phyloP scores from a whole-genome alignment of 2,113 vertebrate genomes.

The Stegastes partitus region DNA sequence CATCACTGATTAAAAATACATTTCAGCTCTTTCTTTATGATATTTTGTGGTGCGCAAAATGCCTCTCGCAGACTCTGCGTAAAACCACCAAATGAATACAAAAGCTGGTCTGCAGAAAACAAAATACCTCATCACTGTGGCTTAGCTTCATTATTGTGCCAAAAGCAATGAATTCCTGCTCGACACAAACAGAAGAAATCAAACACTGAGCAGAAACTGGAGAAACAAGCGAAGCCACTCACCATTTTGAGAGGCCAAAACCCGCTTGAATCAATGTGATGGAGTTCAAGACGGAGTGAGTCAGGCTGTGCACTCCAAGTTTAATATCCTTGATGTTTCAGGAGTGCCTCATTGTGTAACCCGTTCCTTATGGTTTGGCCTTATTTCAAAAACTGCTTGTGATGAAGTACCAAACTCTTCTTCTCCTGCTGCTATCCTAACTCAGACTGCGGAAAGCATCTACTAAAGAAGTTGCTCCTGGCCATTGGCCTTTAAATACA shows the following conservation, averaged over 20 bases:
- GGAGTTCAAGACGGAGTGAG: conserved; percentile 26
- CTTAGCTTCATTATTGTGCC: conserved; percentile 27
- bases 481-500: conserved; percentile 44
- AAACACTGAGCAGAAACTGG: conserved; percentile 23
- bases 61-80: conserved; percentile 48
- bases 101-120: conserved; percentile 54
- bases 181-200: conserved; percentile 39
- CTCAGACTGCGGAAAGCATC: conserved; percentile 7
- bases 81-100: conserved; percentile 69
- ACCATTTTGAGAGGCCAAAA: conserved; percentile 56
- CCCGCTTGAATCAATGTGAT: conserved; percentile 27
- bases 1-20: conserved; percentile 57
- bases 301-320: conserved; percentile 37
- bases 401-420: conserved; percentile 6
- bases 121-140: conserved; percentile 44
- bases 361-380: conserved; percentile 49
- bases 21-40: conserved; percentile 49
- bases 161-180: conserved; percentile 45
- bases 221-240: conserved; percentile 63
- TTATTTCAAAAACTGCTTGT: conserved; percentile 27
- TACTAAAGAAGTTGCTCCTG: not conserved
- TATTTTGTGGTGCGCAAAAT: conserved; percentile 53
- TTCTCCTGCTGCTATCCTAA: conserved; percentile 11
- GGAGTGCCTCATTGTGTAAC: conserved; percentile 22
- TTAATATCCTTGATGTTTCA: conserved; percentile 56